Conservation (phyloP, 2,113 vertebrate genomes). For the Etheostoma spectabile region DNA sequence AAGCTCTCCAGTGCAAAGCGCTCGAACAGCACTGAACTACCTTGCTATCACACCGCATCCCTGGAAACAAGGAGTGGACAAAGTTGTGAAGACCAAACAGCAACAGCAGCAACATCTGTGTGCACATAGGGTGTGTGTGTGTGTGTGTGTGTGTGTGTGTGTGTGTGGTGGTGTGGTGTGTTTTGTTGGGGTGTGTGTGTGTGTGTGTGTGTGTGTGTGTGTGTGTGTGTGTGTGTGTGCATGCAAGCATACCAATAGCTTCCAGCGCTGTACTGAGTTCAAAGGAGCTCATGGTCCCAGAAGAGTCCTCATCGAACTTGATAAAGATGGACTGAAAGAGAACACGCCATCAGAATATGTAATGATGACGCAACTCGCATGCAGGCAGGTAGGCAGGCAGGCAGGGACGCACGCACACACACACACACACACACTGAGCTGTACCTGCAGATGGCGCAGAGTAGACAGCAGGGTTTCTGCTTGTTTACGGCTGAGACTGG, state of each 20-base stretch:
- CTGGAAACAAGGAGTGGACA: constrained; percentile 59
- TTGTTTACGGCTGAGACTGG: constrained; percentile 79
- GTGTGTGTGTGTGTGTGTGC: constrained; percentile 12
- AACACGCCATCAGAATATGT: constrained; percentile 12
- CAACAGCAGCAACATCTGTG: background rate
- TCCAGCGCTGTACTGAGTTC: constrained; percentile 80
- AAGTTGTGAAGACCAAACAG: constrained; percentile 1
- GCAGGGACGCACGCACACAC: too few relatives aligned
- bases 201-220: background rate
- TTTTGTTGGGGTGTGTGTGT: constrained; percentile 14
- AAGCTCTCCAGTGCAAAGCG: constrained; percentile 79
- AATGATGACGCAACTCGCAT: background rate
- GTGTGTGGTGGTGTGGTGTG: too few relatives aligned
- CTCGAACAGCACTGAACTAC: constrained; percentile 78
- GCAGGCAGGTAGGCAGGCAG: too few relatives aligned
- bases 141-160: background rate
- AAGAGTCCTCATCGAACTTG: constrained; percentile 83
- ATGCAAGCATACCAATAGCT: constrained; percentile 73
- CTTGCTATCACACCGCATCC: constrained; percentile 77
- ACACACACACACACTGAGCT: constrained; percentile 13
- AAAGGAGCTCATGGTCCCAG: constrained; percentile 84
- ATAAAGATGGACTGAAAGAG: constrained; percentile 79
- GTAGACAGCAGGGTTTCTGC: constrained; percentile 73
- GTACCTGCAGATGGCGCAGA: constrained; percentile 81
- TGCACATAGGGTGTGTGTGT: constrained; percentile 4